Evolutionary conservation across 1,140 invertebrate species (phyloP).

Genomic region (Berghia stephanieae): DNA sequence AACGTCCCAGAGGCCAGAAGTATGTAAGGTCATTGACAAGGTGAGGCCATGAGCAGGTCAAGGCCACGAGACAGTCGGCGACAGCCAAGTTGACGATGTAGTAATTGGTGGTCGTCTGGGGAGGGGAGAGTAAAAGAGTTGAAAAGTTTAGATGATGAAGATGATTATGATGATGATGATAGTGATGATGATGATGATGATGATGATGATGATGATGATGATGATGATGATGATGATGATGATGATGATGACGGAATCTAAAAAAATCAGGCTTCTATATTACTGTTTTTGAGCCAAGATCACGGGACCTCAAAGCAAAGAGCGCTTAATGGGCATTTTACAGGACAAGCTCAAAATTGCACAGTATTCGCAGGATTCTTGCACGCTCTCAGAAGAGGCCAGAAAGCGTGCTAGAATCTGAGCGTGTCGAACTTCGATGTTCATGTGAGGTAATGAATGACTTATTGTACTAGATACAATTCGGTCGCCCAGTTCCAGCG

Average conservation of each 20-base stretch:
- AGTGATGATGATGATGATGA: conserved; percentile 14
- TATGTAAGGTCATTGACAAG: conserved; percentile 59
- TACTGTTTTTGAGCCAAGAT: not conserved
- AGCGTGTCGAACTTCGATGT: no score
- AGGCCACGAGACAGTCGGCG: conserved; percentile 63
- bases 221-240: conserved; percentile 35
- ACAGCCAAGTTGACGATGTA: conserved; percentile 63
- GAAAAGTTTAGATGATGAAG: not conserved
- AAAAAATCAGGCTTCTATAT: not conserved
- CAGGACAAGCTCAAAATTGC: no score
- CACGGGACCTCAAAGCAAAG: no score
- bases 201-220: conserved; percentile 32
- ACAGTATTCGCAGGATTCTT: no score
- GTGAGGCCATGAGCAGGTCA: conserved; percentile 70
- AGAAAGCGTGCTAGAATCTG: no score
- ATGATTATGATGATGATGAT: not conserved
- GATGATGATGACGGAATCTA: conserved; percentile 5
- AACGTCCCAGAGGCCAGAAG: conserved; percentile 63
- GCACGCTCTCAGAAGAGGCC: no score
- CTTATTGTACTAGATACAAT: no score
- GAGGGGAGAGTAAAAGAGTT: not conserved
- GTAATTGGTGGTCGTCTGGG: conserved; percentile 58
- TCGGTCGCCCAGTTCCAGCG: no score
- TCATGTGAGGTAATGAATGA: no score
- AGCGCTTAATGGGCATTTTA: no score